Evolutionary conservation across 2,113 vertebrate species (phyloP), one percentile per base, ranked within the genome.

Genomic region (Scomber colias): DNA sequence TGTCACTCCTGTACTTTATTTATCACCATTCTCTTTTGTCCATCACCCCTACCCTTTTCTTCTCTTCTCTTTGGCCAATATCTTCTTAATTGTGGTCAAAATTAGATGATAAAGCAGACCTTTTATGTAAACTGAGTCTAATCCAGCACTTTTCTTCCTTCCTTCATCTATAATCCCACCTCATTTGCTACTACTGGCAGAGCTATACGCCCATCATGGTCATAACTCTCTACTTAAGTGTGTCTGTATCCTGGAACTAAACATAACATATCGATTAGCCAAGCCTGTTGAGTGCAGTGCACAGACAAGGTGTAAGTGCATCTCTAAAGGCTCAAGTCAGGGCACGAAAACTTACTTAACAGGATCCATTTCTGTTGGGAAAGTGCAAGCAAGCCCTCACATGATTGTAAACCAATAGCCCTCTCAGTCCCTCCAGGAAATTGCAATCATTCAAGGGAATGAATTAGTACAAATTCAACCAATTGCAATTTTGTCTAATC

Each of bases 1-100:
- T 87, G 79, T 89, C 88, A 88, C 48, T n/a, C 66, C 55, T 83
- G 53, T 74, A 63, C 73, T 77, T 49, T 31, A 40, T 82, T 89
- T 71, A 83, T 85, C 75, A 77, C 79, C 46, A 81, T 24, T 77
- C 72, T 67, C 54, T 77, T 82, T 71, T 64, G 46, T 81, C 35
- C 81, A 40, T 81, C 62, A 53, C 54, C 68, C 40, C 69, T 15
- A 46, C 17, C 35, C 45, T 24, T 75, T 70, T 66, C 46, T 49
- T 64, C 51, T 61, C 27, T 17, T 73, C 24, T 67, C 51, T 49
- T 71, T 3, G 7, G 62, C 61, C 64, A 31, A 31, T 45, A 45
- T 74, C 60, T 31, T 65, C 19, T 13, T 14, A 2, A 24, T 50
- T 75, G 54, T 60, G 83, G 48, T 64, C 50, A 70, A 72, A 83